Evolutionary conservation across 1,140 invertebrate genomes (phyloP), one percentile per base, ranked within the genome.

Genomic region (Drosophila simulans): DNA sequence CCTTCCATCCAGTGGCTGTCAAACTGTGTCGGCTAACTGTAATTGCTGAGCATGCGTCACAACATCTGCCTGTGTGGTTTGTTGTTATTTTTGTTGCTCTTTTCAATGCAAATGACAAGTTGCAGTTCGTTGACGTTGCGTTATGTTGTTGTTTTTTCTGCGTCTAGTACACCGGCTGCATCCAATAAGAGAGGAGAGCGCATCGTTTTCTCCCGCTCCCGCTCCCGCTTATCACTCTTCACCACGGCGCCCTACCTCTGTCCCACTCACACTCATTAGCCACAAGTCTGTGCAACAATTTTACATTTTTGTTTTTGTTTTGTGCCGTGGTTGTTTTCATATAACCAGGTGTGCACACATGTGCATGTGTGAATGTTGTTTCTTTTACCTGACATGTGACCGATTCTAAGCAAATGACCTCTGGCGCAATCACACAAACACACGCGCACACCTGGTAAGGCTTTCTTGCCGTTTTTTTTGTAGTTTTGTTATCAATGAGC

Each of bases 51-150:
- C 66, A 72, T 72, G 69, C 66, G 69, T 72, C 69, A 72, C 69
- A 58, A 71, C 64, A 39, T 51, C 42, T 42, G 42, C 42, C 17
- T 54, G 46, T 17, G 5, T 5, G 17, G 56, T 13, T 11, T 3
- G 17, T 22, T 12, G 37, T 52, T 39, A 25, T 40, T 42, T 5
- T 34, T 49, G 45, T 51, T 40, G 53, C 58, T 40, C 13, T 22
- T 59, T 59, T 59, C 37, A 31, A 70, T 70, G 68, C 68, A 70
- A 70, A 70, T 70, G 45, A 57, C 68, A 70, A 70, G 68, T 49
- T 70, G 68, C 68, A 70, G 68, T 70, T 70, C 68, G 68, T 70
- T 70, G 68, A 70, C 66, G 66, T 70, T 69, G 49, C 59, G 58
- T 42, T 63, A 49, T 59, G 31, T 53, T 35, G 34, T 31, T 20